Evolutionary conservation across 2,113 vertebrate genomes (phyloP), one percentile per base, ranked within the genome.

Genomic region (Hypocryptadius cinnamomeus): DNA sequence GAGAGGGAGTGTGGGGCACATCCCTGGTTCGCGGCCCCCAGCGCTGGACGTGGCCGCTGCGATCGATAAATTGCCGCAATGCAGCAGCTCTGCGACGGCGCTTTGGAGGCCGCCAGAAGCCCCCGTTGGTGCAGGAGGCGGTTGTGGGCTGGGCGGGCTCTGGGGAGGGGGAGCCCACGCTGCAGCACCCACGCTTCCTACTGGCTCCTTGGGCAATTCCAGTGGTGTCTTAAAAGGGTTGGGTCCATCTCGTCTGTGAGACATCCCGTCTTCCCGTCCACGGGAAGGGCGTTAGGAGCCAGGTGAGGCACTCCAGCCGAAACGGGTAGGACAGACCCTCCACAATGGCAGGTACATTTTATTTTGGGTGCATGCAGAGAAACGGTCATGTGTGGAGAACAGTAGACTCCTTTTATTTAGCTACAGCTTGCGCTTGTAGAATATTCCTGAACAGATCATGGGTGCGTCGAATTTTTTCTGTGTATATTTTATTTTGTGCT

Each of bases 161-260:
- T 95, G 90, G 53, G 72, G 92, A 96, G 91, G 96, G 95, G 92
- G 50, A 94, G 93, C 30, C 91, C 96, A 76, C 88, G 50, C 89
- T 2, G 30, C 50, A 69, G 79, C 89, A 78, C 93, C 85, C 80
- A 24, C 60, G 85, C 91, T 96, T 95, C 95, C 82, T 95, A 97
- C 96, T 97, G 96, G 96, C 92, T 96, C 88, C 73, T 96, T 70
- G 81, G 85, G 91, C 95, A 89, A 94, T 95, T 96, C 89, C 95
- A 93, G 86, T 24, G 11, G 64, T 80, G 93, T 94, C 91, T 96
- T 96, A 95, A 95, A 93, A 96, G 95, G 90, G 74, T 96, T 96
- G 95, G 87, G 92, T 96, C 88, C 92, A 21, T 89, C 89, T 73
- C 76, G 18, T 90, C 94, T 79, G 93, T 4, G 9, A 96, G 90